Conservation (phyloP, 2,797 vertebrate species). For the Cheirogaleus major region DNA sequence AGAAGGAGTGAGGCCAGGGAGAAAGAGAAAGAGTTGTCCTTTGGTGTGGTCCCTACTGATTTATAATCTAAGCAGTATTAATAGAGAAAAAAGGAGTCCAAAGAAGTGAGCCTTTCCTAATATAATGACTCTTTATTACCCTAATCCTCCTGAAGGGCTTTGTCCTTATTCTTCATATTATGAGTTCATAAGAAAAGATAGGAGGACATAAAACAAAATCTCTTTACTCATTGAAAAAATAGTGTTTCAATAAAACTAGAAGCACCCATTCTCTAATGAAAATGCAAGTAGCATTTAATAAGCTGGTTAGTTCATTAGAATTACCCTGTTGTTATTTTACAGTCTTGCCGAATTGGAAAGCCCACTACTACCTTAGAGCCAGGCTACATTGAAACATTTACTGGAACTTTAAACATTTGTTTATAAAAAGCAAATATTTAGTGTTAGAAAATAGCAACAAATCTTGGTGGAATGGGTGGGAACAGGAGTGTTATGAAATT, state of each 20-base stretch:
- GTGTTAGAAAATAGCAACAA: constrained; percentile 35
- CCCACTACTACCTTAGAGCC: not conserved
- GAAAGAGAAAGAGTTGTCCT: not conserved
- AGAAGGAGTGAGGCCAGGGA: not conserved
- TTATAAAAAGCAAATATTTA: constrained; percentile 43
- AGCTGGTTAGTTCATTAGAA: not conserved
- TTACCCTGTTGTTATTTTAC: not conserved
- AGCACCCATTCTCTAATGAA: not conserved
- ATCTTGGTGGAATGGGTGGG: constrained; percentile 23
- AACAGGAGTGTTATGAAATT: not conserved
- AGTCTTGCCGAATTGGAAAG: not conserved
- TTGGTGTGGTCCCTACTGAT: not conserved
- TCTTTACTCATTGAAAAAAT: not conserved
- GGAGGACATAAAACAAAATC: not conserved
- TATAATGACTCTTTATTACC: not conserved
- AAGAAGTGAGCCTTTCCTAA: not conserved
- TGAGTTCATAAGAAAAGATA: not conserved
- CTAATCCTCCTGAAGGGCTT: not conserved
- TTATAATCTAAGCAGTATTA: not conserved
- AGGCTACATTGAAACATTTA: not conserved
- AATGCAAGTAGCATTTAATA: not conserved
- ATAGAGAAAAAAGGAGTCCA: not conserved
- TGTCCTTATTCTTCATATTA: not conserved
- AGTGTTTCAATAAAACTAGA: not conserved
- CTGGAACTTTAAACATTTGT: constrained; percentile 20